Base-by-base conservation (phyloP, 2,888 invertebrate genomes). In the Limnephilus lunatus region DNA sequence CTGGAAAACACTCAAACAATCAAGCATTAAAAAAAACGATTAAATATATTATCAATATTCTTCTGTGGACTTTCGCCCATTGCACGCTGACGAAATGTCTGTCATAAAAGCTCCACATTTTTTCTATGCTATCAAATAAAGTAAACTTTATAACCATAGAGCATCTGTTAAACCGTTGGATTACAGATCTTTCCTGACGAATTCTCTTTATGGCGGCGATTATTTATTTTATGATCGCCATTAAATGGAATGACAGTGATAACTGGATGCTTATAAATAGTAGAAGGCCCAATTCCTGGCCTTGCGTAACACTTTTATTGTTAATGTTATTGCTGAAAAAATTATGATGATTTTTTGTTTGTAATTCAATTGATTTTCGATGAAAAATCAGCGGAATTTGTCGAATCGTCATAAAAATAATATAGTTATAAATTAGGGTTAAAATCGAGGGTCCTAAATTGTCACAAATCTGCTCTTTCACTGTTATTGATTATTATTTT, bases 241-340 rank as follows among this genome's bases (percentile, higher is more conserved):
- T 89, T 81, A 89, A 89, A 89, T 39, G 31, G 25, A 89, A 89
- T 89, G 88, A 35, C 68, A 39, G 88, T 89, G 80, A 89, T 89
- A 31, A 89, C 85, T 85, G 25, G 39, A 32, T 32, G 15, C 85
- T 39, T 39, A 85, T 85, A 85, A 85, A 85, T 35, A 85, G 0
- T 68, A 68, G 68, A 68, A 7, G 25, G n/a, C 25, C 68, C 25
- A 19, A 68, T 68, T 68, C 68, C 68, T 68, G 68, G 68, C 68
- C 68, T 25, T 25, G 68, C 25, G 68, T 7, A 68, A 7, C 25
- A 68, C 25, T n/a, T 68, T 25, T 68, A n/a, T 25, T 25, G 2
- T 68, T 7, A 68, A 25, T 25, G 68, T 68, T 68, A 68, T 68
- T 68, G 68, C 68, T 68, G 9, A 25, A 68, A 9, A 68, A 25